Base-by-base conservation (phyloP, 2,888 invertebrate genomes). In the Drosophila nr. medialis region DNA sequence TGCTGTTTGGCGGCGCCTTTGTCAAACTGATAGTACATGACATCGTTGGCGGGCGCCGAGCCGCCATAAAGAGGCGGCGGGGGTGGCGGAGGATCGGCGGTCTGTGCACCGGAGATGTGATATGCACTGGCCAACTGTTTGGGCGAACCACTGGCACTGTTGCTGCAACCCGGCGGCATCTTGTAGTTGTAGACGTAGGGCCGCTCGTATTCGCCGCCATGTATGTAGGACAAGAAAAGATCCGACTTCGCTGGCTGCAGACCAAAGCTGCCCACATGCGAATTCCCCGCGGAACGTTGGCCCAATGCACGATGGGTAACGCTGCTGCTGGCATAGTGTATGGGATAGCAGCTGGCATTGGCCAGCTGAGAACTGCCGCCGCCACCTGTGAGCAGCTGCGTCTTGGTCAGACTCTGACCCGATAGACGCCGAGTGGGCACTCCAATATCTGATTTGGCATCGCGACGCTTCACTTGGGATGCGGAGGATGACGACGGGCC, bases 361-460 rank as follows among this genome's bases (percentile, higher is more conserved):
- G 87, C 86, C 75, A 90, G 71, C 75, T 89, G 92, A 0, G 88
- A 73, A 48, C 80, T 76, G 61, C 83, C 83, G 13, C 67, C 72
- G 55, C 81, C 81, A 32, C 92, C 92, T 27, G 90, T 85, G n/a
- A 92, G 81, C 36, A 92, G 77, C 67, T 92, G 92, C 24, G 91
- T 92, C 77, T 92, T 92, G 50, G 91, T 91, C 34, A 92, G 68
- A 58, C 88, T 90, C 53, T 87, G 85, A 7, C 91, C 92, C 42
- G 90, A 88, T 24, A 90, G 66, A n/a, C 92, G 91, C 1, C 92
- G 90, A 21, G 91, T 91, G 30, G 93, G 92, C 61, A 91, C 92
- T 50, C 93, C 93, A 62, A 93, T 92, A 74, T 93, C 93, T 29
- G 93, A 93, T 75, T 93, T 93, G 68, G 93, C 93, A 70, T 93